Base-by-base conservation (phyloP, 1,140 invertebrate species). In the Dreissena polymorpha region DNA sequence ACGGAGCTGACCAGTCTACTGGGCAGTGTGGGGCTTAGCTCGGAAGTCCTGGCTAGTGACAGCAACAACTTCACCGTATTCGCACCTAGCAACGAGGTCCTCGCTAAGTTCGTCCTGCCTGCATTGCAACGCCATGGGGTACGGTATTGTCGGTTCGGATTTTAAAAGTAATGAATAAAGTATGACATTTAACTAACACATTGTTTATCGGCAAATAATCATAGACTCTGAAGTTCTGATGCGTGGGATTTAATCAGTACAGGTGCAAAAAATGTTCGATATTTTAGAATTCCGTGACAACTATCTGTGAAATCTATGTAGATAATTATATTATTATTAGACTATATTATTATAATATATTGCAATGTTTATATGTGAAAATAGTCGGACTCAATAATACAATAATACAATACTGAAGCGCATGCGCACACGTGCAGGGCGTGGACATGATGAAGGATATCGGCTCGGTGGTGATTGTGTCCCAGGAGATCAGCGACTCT, bases 391-490 rank as follows among this genome's bases (percentile, higher is more conserved):
- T 39, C 39, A 39, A 39, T n/a, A n/a, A n/a, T 39, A 39, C 39
- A 39, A 39, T 39, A 39, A 8, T 39, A 39, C 2, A 39, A 39
- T 8, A 39, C 39, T 5, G 2, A 39, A 5, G 39, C 39, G 39
- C 39, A 39, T 39, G 39, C 39, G 39, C 39, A 39, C 39, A 39
- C 39, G 39, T 39, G 25, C 65, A 25, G 21, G 21, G 14, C n/a
- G 27, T n/a, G 18, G 53, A 57, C 49, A 39, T 72, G 14, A 51
- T 63, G 7, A 55, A 88, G 86, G 86, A 88, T 69, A 81, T 85
- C 67, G 81, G 82, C 23, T 84, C 74, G n/a, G 84, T 90, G 13
- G 78, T 91, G n/a, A 85, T 88, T 70, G 85, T 91, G 0, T 90
- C 89, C 0, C 60, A 85, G 64, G 76, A 85, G 23, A 67, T 86